Evolutionary conservation across 2,888 invertebrate species (phyloP).

Genomic region (Spodoptera picta): DNA sequence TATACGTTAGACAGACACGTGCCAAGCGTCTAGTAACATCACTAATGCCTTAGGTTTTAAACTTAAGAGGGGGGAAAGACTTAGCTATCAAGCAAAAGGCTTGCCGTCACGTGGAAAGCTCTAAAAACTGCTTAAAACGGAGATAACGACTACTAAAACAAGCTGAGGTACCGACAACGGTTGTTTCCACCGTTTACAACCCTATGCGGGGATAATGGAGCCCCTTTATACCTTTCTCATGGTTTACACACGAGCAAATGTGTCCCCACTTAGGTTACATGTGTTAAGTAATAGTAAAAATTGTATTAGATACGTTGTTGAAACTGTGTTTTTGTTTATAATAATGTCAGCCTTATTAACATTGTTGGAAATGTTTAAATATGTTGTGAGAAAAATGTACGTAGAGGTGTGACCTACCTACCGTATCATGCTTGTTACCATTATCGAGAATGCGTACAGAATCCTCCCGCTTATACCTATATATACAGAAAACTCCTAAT

Average conservation of each 20-base stretch:
- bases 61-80: slow-evolving; percentile 31
- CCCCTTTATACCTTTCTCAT: slow-evolving; percentile 56
- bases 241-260: slow-evolving; percentile 47
- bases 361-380: too few species aligned
- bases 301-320: slow-evolving; percentile 15
- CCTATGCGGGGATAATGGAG: slow-evolving; percentile 50
- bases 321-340: slow-evolving; percentile 15
- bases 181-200: slow-evolving; percentile 54
- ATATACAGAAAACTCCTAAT: too few species aligned
- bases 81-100: slow-evolving; percentile 29
- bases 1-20: slow-evolving; percentile 20
- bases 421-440: too few species aligned
- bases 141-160: slow-evolving; percentile 56
- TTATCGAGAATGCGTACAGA: too few species aligned
- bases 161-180: slow-evolving; percentile 47
- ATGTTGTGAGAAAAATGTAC: too few species aligned
- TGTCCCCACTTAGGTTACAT: slow-evolving; percentile 49
- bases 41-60: slow-evolving; percentile 36
- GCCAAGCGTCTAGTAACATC: background rate
- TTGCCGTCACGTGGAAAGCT: slow-evolving; percentile 29
- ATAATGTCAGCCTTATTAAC: background rate
- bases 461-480: too few species aligned
- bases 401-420: too few species aligned
- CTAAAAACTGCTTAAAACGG: slow-evolving; percentile 55
- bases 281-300: slow-evolving; percentile 40